A percentile compares a stretch with the other conserved stretches of the same genome.
phyloP scores from a whole-genome alignment of 2,888 invertebrate genomes.

The Archips crataeganus region DNA sequence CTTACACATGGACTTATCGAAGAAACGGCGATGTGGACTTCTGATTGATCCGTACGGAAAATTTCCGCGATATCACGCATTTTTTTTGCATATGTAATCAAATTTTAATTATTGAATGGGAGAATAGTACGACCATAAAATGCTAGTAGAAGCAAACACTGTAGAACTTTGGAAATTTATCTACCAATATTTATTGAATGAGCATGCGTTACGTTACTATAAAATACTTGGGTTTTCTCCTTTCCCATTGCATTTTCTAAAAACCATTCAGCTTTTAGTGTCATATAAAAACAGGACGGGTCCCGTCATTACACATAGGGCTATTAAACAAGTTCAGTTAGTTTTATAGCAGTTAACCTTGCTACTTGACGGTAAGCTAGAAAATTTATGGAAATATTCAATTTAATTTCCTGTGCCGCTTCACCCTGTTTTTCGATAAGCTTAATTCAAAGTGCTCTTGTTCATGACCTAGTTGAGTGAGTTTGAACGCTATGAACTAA shows the following conservation, averaged over 20 bases:
- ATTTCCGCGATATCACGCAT: too few relatives aligned
- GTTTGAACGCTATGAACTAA: neutral
- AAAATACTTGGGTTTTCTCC: neutral
- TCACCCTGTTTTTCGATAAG: neutral
- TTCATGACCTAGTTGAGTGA: neutral
- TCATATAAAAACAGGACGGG: slow-evolving; percentile 14
- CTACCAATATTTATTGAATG: neutral
- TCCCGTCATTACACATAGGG: neutral
- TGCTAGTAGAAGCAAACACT: neutral
- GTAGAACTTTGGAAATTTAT: neutral
- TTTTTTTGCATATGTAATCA: too few relatives aligned
- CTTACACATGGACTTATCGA: too few relatives aligned
- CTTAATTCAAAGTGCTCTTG: neutral
- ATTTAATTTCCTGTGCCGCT: slow-evolving; percentile 2
- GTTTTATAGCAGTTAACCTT: slow-evolving; percentile 18
- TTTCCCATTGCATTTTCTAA: neutral
- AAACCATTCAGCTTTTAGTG: slow-evolving; percentile 8
- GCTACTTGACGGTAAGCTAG: slow-evolving; percentile 9
- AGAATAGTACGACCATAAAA: neutral
- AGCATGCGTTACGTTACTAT: neutral
- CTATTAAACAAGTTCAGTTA: slow-evolving; percentile 16
- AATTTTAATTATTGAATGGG: too few relatives aligned
- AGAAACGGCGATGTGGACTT: too few relatives aligned
- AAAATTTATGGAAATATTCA: slow-evolving; percentile 9
- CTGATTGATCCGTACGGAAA: too few relatives aligned